Evolutionary conservation across 1,140 invertebrate genomes (phyloP), one percentile per base, ranked within the genome.

Genomic region (Leucophenga varia): DNA sequence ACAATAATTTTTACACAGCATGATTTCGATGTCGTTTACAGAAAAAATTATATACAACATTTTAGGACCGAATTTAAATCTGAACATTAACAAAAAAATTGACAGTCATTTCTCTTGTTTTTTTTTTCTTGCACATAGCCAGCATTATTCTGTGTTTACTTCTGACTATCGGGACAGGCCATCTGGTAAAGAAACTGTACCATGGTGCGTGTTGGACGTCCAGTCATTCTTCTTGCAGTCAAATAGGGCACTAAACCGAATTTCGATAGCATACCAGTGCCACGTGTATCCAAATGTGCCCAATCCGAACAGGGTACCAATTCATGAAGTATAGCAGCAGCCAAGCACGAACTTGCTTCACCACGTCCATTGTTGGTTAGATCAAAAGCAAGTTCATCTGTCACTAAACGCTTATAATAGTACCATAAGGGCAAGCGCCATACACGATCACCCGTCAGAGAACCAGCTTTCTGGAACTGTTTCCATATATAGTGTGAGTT

Each of bases 361-460:
- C 76, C 76, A 3, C 76, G 68, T 7, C 79, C 82, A 45, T 84
- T 74, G 59, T 88, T 88, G 59, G 81, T 81, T 0, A 88, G 45
- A 67, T 88, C 86, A 43, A 72, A 74, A 32, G 74, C 73, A 5
- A 55, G 43, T 9, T 72, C 51, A 3, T 59, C 77, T 77, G 80
- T 86, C 22, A 94, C 77, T 64, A 85, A 80, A 36, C 85, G 84
- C 3, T 82, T 83, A 60, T 87, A 95, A 56, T 84, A 82, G 31
- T 88, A 81, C 84, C 90, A 95, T 1, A 95, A 67, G 0, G 93
- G 93, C 79, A 96, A 83, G 57, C 91, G 79, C 93, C 93, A 96
- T 3, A 95, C 79, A 35, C 93, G 79, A 73, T 96, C 93, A 1
- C 93, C 93, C 3, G 90, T 90, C 6, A 79, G 54, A 2, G 78